phyloP scores from a whole-genome alignment of 2,797 vertebrate genomes.

The Phoeniculus purpureus region DNA sequence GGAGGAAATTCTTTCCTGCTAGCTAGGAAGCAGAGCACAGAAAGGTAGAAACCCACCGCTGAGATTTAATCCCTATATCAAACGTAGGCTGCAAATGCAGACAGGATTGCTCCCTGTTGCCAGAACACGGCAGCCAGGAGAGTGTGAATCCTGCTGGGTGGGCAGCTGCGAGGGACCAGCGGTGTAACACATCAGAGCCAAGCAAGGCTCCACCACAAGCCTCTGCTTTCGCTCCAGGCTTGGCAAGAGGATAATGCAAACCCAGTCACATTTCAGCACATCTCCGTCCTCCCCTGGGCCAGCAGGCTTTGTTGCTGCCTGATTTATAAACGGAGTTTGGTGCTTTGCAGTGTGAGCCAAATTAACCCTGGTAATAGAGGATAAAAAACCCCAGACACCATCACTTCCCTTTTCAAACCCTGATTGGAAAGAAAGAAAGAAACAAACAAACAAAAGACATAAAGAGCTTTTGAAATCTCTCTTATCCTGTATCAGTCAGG shows the following conservation, averaged over 20 bases:
- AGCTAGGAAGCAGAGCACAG: background rate
- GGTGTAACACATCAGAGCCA: background rate
- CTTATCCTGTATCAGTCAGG: background rate
- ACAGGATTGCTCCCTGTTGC: background rate
- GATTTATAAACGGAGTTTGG: conserved; percentile 9
- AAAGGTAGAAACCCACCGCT: background rate
- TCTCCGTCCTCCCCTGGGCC: background rate
- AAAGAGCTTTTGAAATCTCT: background rate
- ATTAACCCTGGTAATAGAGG: background rate
- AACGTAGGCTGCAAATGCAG: background rate
- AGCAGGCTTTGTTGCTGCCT: background rate
- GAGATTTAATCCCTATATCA: conserved; percentile 37
- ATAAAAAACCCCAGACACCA: background rate
- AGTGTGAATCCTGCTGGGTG: background rate
- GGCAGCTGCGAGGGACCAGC: background rate
- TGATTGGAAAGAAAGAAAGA: conserved; percentile 28
- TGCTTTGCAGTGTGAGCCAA: background rate
- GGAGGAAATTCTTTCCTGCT: background rate
- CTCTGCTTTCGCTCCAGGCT: conserved; percentile 9
- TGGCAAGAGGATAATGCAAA: conserved; percentile 42
- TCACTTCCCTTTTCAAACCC: background rate
- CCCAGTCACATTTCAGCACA: background rate
- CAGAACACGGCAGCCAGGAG: background rate
- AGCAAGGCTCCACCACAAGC: background rate
- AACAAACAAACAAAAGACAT: background rate